Base-by-base conservation (phyloP, 2,797 vertebrate species). In the Pygocentrus nattereri region DNA sequence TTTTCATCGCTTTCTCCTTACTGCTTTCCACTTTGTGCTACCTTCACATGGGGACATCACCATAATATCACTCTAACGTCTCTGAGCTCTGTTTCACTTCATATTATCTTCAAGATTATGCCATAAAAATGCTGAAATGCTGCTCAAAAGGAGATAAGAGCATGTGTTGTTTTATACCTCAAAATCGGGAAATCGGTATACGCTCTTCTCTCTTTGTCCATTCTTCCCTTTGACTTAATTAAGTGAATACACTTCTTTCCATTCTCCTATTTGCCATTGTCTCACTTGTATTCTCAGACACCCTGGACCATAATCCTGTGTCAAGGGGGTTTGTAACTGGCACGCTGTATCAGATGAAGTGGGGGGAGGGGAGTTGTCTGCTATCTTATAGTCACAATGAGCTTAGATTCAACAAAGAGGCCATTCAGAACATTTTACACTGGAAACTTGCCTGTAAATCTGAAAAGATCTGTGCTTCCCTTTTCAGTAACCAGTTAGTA, bases 291-390 rank as follows among this genome's bases (percentile, higher is more conserved):
- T 79, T 71, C 31, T 38, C 21, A 64, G 13, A 31, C 21, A 25
- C 25, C 15, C n/a, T 73, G 71, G 41, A 54, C 58, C 72, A 54
- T 80, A 56, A 56, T 74, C 44, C 52, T 58, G 30, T 23, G 21
- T n/a, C 16, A 58, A 23, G 23, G 68, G 69, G 25, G 5, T 41
- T 30, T 27, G 25, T 23, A 34, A 30, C 62, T 44, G 52, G 59
- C 44, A 38, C 3, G 6, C 34, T 56, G 49, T 49, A 56, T 80
- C 59, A 65, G 78, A 73, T 80, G 49, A 30, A 19, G 72, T 30
- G 70, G 70, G 70, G 77, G 70, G 34, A n/a, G 70, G 58, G 61
- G 8, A n/a, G 31, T n/a, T 54, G 68, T 41, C 30, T 44, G 31
- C 21, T 72, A 13, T 38, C 52, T 27, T 71, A 52, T 1, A 34